Evolutionary conservation across 2,888 invertebrate species (phyloP), one percentile per base, ranked within the genome.

Genomic region (Lochmaea crataegi): DNA sequence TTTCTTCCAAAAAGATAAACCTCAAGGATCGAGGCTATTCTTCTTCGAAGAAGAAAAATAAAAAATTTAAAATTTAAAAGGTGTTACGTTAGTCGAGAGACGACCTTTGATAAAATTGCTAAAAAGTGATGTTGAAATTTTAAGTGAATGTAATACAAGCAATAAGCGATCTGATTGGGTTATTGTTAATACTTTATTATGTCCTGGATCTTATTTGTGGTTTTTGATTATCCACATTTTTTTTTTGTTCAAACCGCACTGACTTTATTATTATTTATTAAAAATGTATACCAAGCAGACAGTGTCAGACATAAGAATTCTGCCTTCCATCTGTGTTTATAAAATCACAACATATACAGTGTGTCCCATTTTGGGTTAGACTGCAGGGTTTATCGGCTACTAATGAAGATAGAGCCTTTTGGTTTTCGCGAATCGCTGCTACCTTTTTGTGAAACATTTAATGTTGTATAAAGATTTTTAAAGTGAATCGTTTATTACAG

Each of bases 241-340:
- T n/a, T 51, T 51, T n/a, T n/a, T n/a, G 14, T 16, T 16, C 1
- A 51, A 51, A 51, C 51, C 16, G 51, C 51, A 51, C 5, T 14
- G n/a, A n/a, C 4, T 51, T 48, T 48, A 48, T n/a, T 48, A 48
- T 14, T n/a, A 51, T 51, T 51, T 51, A 51, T 51, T 51, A 51
- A 51, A 45, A 51, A 51, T 51, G 16, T 0, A 51, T 51, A 51
- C 14, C 51, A n/a, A 51, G 51, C 6, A 12, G n/a, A 14, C 51
- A 51, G 51, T n/a, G 51, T 14, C 51, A 7, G 51, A 5, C 14
- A 12, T 51, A 51, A 2, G n/a, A 7, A 51, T 51, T n/a, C 14
- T 16, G 6, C 5, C 7, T 14, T 51, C 14, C 32, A 9, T 38
- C 32, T 9, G 9, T 22, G 22, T 22, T 22, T 22, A 22, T 22